Evolutionary conservation across 2,113 vertebrate species (phyloP), one percentile per base, ranked within the genome.

Genomic region (Hiodon tergisus): DNA sequence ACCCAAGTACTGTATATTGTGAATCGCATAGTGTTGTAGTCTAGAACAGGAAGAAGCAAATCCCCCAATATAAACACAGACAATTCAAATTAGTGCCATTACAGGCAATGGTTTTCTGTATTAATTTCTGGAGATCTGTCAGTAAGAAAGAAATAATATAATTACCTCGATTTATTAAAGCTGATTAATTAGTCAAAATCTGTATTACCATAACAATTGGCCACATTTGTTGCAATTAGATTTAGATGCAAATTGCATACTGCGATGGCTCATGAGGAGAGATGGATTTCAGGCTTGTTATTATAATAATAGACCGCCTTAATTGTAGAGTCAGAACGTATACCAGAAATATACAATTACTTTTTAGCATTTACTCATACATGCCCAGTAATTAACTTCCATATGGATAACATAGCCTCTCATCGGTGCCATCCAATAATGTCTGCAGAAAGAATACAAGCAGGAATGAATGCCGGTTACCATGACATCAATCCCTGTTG

Each of bases 241-340:
- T 72, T 51, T 72, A n/a, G 55, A 72, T 72, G 55, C 57, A 72
- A 51, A 72, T 72, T 53, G 17, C 58, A 61, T n/a, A 72, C 31
- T n/a, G 7, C 47, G 46, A 9, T 60, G 9, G 10, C 70, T 48
- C 47, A 51, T 72, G 59, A 71, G 55, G 46, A 72, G 57, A 72
- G 48, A 72, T 9, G 16, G n/a, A 4, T 8, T 16, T 11, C 46
- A 59, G 59, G 46, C 8, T 60, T n/a, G 47, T 61, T 61, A 72
- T 5, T 72, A 31, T 50, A 71, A 71, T 71, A 59, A 60, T 14
- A 58, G 31, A 47, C 55, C 48, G 31, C n/a, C 57, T 51, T 72
- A 61, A 14, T 61, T 7, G 14, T 11, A 61, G 57, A 72, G 16
- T 61, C 48, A 14, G 46, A 61, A 72, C 14, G 10, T 17, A 8